A percentile compares a stretch with the other conserved stretches of the same genome.
These are phyloP conservation scores for Meiosimyza platycephala DNA, from an alignment of 2,888 invertebrate species.

Conservation along the genomic window DNA sequence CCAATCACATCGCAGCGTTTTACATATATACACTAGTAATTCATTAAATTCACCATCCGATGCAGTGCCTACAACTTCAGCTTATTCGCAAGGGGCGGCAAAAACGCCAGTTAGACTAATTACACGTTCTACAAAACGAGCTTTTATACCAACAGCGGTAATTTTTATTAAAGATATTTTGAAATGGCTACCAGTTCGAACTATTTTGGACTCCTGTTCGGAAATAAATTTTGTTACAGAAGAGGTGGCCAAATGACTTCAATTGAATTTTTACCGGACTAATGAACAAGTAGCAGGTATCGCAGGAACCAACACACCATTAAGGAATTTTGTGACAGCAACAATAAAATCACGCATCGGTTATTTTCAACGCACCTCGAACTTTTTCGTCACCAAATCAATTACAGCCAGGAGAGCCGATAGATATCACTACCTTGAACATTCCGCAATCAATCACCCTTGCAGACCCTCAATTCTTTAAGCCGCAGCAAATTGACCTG, in stretches of 20 bases:
- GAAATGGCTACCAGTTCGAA: conserved; percentile 11
- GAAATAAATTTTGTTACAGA: conserved; percentile 31
- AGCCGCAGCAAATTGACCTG: conserved; percentile 21
- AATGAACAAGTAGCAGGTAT: conserved; percentile 16
- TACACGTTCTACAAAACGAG: background rate
- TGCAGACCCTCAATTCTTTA: conserved; percentile 7
- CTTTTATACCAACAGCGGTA: background rate
- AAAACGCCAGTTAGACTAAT: background rate
- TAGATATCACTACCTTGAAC: background rate
- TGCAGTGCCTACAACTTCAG: background rate
- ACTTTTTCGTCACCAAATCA: background rate
- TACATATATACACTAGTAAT: background rate
- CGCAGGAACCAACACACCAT: background rate
- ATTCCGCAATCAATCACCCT: background rate
- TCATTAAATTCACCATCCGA: too few species aligned
- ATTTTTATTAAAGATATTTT: conserved; percentile 17
- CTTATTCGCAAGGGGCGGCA: background rate
- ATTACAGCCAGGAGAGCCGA: background rate
- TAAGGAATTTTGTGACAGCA: background rate
- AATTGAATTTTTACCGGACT: background rate
- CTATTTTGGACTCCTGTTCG: conserved; percentile 34
- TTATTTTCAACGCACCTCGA: background rate
- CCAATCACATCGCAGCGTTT: conserved; percentile 5
- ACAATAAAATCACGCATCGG: background rate
- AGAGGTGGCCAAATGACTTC: conserved; percentile 21